Evolutionary conservation across 1,140 invertebrate species (phyloP).

Genomic region (Lanistes nyassanus): DNA sequence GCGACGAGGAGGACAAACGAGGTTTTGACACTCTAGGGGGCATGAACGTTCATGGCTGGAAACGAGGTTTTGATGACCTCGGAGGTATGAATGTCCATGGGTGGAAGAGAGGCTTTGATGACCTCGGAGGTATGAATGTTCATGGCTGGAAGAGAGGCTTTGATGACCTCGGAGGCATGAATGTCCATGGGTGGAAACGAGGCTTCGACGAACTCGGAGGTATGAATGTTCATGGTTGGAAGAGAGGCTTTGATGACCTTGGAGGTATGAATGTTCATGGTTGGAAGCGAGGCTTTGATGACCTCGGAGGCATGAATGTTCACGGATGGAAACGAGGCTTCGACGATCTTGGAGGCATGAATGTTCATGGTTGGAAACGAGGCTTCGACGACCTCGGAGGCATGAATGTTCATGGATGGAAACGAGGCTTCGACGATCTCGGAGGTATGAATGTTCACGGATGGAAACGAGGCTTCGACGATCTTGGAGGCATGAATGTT

Average conservation of each 20-base stretch:
- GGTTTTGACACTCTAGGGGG: slow-evolving; percentile 11
- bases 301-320: slow-evolving; percentile 19
- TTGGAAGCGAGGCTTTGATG: slow-evolving; percentile 23
- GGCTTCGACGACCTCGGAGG: slow-evolving; percentile 26
- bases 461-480: slow-evolving; percentile 23
- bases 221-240: slow-evolving; percentile 22
- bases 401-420: slow-evolving; percentile 24
- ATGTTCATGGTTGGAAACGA: slow-evolving; percentile 26
- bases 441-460: slow-evolving; percentile 24
- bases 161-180: slow-evolving; percentile 15
- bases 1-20: background rate
- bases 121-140: slow-evolving; percentile 17
- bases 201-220: slow-evolving; percentile 23
- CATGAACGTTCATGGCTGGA: slow-evolving; percentile 10
- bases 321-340: slow-evolving; percentile 27
- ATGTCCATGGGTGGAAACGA: slow-evolving; percentile 27
- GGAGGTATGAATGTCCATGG: slow-evolving; percentile 21
- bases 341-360: slow-evolving; percentile 20
- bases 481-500: slow-evolving; percentile 17
- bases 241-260: slow-evolving; percentile 20
- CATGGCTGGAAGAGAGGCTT: slow-evolving; percentile 23
- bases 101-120: slow-evolving; percentile 18
- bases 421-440: slow-evolving; percentile 16
- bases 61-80: slow-evolving; percentile 20
- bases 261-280: slow-evolving; percentile 25